Base-by-base conservation (phyloP, 2,113 vertebrate species). In the Pygoscelis antarcticus region DNA sequence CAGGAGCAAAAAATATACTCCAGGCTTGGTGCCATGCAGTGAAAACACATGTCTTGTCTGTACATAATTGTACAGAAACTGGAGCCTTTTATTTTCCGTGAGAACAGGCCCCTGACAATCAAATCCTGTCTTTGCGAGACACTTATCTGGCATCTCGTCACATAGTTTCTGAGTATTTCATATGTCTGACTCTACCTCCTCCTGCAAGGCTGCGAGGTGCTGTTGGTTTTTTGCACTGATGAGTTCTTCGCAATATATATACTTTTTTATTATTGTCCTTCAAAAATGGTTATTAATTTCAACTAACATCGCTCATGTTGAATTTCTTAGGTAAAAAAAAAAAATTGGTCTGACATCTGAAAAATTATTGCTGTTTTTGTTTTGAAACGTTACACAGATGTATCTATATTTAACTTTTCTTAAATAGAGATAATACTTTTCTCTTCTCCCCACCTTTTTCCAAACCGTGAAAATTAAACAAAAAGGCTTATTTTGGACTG, bases 1-100 rank as follows among this genome's bases (percentile, higher is more conserved):
- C 92, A 95, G 94, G 65, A 97, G 94, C 94, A 91, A 95, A 97
- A 96, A 91, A 91, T 93, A 95, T 42, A 93, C 90, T 93, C 77
- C 89, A 95, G 97, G 96, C 97, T 96, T 92, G 77, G 72, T 95
- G 97, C 92, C 94, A 97, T 87, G 90, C 95, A 94, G 88, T 87
- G 95, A 97, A 96, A 97, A 95, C 97, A 97, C 95, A 95, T 93
- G 85, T 96, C 96, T 93, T 92, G 83, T 93, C 95, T 97, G 92
- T 82, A 97, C 77, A 89, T 93, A 97, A 89, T 89, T 95, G 94
- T 93, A 79, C 90, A 95, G 96, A 96, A 97, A 97, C 92, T 75
- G 77, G 34, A 97, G 83, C 65, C 92, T 95, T 93, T 95, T 96
- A 86, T 95, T 95, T 97, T 96, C 90, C 44, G 16, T 92, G 89